These are phyloP conservation scores for Carcina quercana DNA, from an alignment of 2,888 invertebrate species.

Conservation along the genomic window DNA sequence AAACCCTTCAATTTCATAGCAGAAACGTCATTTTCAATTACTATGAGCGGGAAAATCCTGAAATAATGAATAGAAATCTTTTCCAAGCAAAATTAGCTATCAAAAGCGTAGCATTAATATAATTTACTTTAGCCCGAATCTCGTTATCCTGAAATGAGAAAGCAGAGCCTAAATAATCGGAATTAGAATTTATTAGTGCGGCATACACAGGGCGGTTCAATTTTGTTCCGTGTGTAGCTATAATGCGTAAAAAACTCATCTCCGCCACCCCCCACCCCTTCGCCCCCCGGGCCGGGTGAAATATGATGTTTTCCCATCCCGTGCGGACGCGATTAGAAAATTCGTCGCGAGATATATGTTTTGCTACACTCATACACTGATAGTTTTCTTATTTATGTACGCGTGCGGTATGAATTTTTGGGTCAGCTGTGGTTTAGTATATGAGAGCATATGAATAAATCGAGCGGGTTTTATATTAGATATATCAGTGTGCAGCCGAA, in stretches of 20 bases:
- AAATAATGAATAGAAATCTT: too few species aligned
- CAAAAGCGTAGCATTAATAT: too few species aligned
- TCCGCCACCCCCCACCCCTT: slow-evolving; percentile 39
- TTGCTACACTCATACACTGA: slow-evolving; percentile 24
- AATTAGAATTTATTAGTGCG: slow-evolving; percentile 63
- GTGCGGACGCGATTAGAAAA: slow-evolving; percentile 71
- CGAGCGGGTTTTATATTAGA: too few species aligned
- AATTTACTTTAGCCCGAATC: too few species aligned
- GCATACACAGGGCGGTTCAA: slow-evolving; percentile 52
- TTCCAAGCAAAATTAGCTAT: too few species aligned
- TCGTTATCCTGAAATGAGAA: slow-evolving; percentile 1
- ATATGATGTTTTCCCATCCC: slow-evolving; percentile 71
- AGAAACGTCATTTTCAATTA: too few species aligned
- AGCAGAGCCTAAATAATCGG: slow-evolving; percentile 52
- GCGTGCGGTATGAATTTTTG: slow-evolving; percentile 14
- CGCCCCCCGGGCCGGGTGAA: slow-evolving; percentile 53
- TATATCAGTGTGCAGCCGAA: too few species aligned
- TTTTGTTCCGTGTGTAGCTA: slow-evolving; percentile 59
- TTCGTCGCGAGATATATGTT: slow-evolving; percentile 44
- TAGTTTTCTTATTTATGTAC: slow-evolving; percentile 37
- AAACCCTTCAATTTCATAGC: too few species aligned
- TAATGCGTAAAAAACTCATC: slow-evolving; percentile 75
- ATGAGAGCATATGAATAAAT: too few species aligned
- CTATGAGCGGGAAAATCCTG: too few species aligned
- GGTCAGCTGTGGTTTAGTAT: slow-evolving; percentile 1